These are phyloP conservation scores for Metaphire vulgaris DNA, from an alignment of 1,140 invertebrate genomes.

Conservation along the genomic window DNA sequence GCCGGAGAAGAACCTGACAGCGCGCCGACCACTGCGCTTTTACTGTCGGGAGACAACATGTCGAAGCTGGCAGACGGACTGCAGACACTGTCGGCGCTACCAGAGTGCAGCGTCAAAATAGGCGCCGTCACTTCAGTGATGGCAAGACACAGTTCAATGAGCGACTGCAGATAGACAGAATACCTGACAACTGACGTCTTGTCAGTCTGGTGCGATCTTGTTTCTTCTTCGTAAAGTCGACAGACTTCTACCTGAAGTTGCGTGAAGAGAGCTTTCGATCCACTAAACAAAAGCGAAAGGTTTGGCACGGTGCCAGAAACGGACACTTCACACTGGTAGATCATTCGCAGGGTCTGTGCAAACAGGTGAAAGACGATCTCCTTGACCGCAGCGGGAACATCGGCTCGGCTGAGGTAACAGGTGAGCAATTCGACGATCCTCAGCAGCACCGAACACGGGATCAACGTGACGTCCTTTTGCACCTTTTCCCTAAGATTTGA, in stretches of 20 bases:
- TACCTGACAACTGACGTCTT: slow-evolving; percentile 38
- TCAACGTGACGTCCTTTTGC: slow-evolving; percentile 38
- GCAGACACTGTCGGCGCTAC: slow-evolving; percentile 31
- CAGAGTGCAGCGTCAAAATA: slow-evolving; percentile 18
- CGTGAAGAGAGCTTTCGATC: slow-evolving; percentile 38
- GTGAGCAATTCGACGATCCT: slow-evolving; percentile 45
- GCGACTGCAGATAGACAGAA: slow-evolving; percentile 49
- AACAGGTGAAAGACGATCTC: slow-evolving; percentile 48
- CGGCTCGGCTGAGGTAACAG: slow-evolving; percentile 45
- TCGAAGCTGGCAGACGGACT: slow-evolving; percentile 32
- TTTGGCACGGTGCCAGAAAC: slow-evolving; percentile 35
- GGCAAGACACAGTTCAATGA: slow-evolving; percentile 46
- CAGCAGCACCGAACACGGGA: slow-evolving; percentile 42
- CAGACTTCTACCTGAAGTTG: slow-evolving; percentile 45
- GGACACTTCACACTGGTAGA: slow-evolving; percentile 39
- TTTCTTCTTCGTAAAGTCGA: slow-evolving; percentile 48
- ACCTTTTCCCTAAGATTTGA: background rate
- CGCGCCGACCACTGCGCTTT: background rate
- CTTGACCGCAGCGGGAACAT: slow-evolving; percentile 47
- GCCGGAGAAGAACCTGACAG: slow-evolving; percentile 31
- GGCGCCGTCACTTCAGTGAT: slow-evolving; percentile 43
- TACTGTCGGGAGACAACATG: background rate
- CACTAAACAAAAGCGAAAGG: slow-evolving; percentile 37
- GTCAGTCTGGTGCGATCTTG: slow-evolving; percentile 35
- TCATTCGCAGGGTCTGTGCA: slow-evolving; percentile 44